Evolutionary conservation across 2,113 vertebrate species (phyloP), one percentile per base, ranked within the genome.

Genomic region (Saccopteryx leptura): DNA sequence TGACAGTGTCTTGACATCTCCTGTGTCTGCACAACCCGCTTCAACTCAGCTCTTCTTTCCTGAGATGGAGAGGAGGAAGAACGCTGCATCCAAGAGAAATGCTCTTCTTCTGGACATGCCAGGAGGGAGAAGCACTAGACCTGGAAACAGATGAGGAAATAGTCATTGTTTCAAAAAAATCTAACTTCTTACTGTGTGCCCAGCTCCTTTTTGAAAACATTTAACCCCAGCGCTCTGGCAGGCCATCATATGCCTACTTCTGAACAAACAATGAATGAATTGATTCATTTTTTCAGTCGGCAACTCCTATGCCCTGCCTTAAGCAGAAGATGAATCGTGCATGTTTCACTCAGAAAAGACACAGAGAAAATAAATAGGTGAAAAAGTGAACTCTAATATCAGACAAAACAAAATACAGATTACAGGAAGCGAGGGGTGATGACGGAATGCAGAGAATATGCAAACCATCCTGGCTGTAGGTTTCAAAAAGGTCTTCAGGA

Each of bases 91-190:
- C 4, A 87, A 79, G 26, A 69, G 74, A 68, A 76, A 31, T 24
- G n/a, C 11, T 28, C 3, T 88, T 60, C 31, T 66, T 66, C 23
- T 66, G 46, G 31, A 85, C 8, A 79, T 58, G 15, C 8, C 46
- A 81, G 9, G 13, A 31, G 71, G 2, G n/a, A 92, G 10, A 88
- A 60, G 21, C 8, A 19, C 1, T 80, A 79, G 9, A 46, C 15
- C 60, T 68, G 54, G 56, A 91, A 80, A 71, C 2, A 52, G 61
- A 54, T 28, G 86, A 63, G 7, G 50, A 65, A 68, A 26, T 50
- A 18, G 28, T 78, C 58, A 56, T 39, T 78, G 33, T 54, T 81
- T 88, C 69, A 75, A 58, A 50, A 92, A 94, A 92, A 74, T 26
- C 4, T 65, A 69, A 69, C 12, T 52, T 48, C 18, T 92, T 52